phyloP scores from a whole-genome alignment of 2,888 invertebrate genomes.

The Formica aserva region DNA sequence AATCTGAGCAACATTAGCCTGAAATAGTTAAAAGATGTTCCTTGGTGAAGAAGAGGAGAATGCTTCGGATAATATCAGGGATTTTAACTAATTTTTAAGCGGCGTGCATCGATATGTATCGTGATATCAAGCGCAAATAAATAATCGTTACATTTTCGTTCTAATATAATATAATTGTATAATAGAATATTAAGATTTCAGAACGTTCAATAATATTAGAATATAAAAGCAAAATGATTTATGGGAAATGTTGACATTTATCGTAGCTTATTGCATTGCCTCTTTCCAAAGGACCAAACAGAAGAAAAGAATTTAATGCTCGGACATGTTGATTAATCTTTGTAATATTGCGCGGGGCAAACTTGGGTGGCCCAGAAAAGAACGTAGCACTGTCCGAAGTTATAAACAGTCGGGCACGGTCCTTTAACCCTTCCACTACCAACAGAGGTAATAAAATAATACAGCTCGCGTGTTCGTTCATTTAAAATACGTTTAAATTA shows the following conservation, averaged over 20 bases:
- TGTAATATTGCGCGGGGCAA: slow-evolving; percentile 50
- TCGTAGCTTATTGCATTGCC: slow-evolving; percentile 48
- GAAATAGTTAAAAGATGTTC: slow-evolving; percentile 1
- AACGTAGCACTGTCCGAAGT: slow-evolving; percentile 48
- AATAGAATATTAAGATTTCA: slow-evolving; percentile 16
- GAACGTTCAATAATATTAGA: slow-evolving; percentile 10
- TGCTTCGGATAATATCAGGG: neutral
- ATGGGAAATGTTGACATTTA: slow-evolving; percentile 47
- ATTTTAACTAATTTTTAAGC: slow-evolving; percentile 1
- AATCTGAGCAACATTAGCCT: slow-evolving; percentile 22
- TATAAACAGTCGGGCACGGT: slow-evolving; percentile 51
- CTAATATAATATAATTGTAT: neutral
- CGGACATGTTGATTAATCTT: slow-evolving; percentile 55
- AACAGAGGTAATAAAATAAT: slow-evolving; percentile 45
- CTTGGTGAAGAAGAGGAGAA: neutral
- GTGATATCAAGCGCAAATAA: neutral
- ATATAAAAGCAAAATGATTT: slow-evolving; percentile 23
- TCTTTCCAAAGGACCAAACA: slow-evolving; percentile 32
- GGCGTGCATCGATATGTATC: neutral
- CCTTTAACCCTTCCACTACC: slow-evolving; percentile 36
- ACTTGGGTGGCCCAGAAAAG: slow-evolving; percentile 54
- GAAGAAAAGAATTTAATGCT: slow-evolving; percentile 53
- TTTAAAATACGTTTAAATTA: slow-evolving; percentile 26
- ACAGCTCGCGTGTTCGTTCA: neutral
- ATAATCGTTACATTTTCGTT: neutral